Conservation (phyloP, 2,888 invertebrate genomes). For the Watsonalla binaria region DNA sequence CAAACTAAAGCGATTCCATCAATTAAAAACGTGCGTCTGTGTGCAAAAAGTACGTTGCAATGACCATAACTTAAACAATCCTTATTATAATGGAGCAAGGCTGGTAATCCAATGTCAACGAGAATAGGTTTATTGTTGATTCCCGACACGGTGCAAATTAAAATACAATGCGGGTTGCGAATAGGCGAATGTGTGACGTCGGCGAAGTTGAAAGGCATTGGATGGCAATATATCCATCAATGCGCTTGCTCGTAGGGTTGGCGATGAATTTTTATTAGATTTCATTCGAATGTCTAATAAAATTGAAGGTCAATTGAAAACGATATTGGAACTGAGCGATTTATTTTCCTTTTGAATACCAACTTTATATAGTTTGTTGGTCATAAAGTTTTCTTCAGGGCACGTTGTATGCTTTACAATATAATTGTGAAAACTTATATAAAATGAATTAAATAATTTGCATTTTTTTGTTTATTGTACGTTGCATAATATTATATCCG, state of each 20-base stretch:
- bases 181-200: conserved; percentile 61
- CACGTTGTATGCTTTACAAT: no score
- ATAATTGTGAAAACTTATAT: no score
- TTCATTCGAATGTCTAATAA: conserved; percentile 1
- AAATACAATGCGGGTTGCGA: conserved; percentile 66
- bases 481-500: no score
- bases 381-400: background rate
- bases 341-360: background rate
- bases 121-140: conserved; percentile 44
- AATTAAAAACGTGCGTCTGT: background rate
- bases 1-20: no score
- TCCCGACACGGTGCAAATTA: conserved; percentile 62
- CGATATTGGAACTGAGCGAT: background rate
- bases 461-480: no score
- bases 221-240: conserved; percentile 65
- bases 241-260: conserved; percentile 37
- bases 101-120: background rate
- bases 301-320: conserved; percentile 5
- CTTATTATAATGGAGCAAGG: background rate
- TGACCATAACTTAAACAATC: background rate
- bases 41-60: background rate
- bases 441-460: no score
- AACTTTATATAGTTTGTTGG: background rate
- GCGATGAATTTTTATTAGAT: conserved; percentile 2
- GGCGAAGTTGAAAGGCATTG: conserved; percentile 63